phyloP scores from a whole-genome alignment of 2,113 vertebrate genomes.

The Tonatia bakeri region DNA sequence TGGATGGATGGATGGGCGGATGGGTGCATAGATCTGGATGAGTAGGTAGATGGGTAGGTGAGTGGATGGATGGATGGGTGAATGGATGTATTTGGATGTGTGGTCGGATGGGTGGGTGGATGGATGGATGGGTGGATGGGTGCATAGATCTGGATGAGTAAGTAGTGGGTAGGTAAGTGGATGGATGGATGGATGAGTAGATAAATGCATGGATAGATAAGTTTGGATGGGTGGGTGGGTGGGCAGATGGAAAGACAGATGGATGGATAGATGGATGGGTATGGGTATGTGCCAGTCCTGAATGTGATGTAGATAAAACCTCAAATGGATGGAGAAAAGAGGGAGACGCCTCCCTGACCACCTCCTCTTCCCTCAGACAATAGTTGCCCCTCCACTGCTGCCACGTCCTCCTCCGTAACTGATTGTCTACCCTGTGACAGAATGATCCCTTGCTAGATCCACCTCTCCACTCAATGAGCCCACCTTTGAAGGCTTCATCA shows the following conservation, averaged over 20 bases:
- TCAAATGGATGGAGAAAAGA: not conserved
- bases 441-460: not conserved
- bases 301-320: not conserved
- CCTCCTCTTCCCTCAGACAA: not conserved
- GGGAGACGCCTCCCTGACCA: not conserved
- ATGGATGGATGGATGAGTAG: not conserved
- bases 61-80: too few relatives aligned
- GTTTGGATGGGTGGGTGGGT: too few relatives aligned
- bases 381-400: not conserved
- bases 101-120: too few relatives aligned
- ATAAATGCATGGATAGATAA: too few relatives aligned
- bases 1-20: not conserved
- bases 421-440: not conserved
- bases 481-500: conserved; percentile 97
- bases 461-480: not conserved
- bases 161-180: too few relatives aligned
- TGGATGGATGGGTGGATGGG: too few relatives aligned
- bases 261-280: not conserved
- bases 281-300: not conserved
- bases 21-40: too few relatives aligned
- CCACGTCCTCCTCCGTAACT: too few relatives aligned
- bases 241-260: too few relatives aligned
- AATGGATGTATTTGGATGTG: too few relatives aligned
- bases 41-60: too few relatives aligned
- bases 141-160: too few relatives aligned